Percentiles rank a stretch among this genome's conserved stretches.
These are phyloP conservation scores for Rhadina sibilatrix DNA, from an alignment of 2,113 vertebrate genomes.

Conservation along the genomic window DNA sequence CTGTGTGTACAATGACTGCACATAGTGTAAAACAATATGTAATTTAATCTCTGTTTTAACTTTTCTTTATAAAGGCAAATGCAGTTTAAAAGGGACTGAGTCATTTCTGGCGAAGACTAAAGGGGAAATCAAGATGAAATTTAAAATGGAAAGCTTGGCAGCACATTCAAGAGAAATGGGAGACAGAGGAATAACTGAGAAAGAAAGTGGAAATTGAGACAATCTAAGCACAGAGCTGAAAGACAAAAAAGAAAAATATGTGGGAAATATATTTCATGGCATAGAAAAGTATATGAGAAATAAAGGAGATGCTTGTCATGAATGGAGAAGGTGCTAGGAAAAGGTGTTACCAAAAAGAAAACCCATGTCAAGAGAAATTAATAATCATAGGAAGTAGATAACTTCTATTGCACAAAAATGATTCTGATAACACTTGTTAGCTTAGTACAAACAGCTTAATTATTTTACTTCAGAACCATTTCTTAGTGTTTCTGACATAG, in stretches of 20 bases:
- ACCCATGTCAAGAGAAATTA: background rate
- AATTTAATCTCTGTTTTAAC: background rate
- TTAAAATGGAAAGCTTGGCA: constrained; percentile 27
- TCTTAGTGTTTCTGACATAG: background rate
- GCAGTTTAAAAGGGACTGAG: background rate
- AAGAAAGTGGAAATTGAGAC: background rate
- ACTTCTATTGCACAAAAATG: background rate
- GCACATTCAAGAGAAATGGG: background rate
- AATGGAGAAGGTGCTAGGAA: background rate
- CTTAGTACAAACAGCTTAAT: background rate
- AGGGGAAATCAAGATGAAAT: constrained; percentile 3
- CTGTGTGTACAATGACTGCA: background rate
- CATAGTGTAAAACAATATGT: background rate
- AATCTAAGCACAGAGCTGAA: background rate
- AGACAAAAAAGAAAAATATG: background rate
- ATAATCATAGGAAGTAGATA: background rate
- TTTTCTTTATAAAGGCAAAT: constrained; percentile 1
- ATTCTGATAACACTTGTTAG: background rate
- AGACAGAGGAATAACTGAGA: background rate
- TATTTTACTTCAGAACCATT: background rate
- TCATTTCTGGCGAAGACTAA: constrained; percentile 21
- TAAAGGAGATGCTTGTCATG: background rate
- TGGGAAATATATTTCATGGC: background rate
- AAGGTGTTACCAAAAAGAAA: background rate
- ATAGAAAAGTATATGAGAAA: background rate